These are phyloP conservation scores for Baryphthengus martii DNA, from an alignment of 2,113 vertebrate genomes.

Conservation along the genomic window DNA sequence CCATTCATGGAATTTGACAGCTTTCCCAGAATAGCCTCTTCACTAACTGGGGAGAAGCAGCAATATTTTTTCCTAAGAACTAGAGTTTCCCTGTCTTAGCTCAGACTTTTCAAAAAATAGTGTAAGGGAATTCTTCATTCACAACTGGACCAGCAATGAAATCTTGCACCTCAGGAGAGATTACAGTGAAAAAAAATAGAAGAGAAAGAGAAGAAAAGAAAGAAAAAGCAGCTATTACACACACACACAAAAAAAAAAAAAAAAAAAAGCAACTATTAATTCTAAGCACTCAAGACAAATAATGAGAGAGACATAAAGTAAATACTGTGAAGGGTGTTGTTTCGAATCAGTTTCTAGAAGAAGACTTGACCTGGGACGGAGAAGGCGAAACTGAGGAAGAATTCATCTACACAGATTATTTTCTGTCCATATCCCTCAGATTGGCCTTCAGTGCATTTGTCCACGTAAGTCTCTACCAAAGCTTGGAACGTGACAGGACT, in stretches of 20 bases:
- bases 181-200: no score
- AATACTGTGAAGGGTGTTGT: neutral
- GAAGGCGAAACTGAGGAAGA: neutral
- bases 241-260: no score
- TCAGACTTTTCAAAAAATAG: neutral
- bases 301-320: neutral
- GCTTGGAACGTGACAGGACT: neutral
- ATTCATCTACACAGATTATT: neutral
- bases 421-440: neutral
- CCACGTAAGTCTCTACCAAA: neutral
- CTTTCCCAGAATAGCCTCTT: conserved; percentile 5
- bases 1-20: neutral
- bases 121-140: neutral
- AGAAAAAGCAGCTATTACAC: no score
- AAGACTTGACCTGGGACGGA: neutral
- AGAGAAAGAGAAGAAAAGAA: neutral
- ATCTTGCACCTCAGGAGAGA: neutral
- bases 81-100: neutral
- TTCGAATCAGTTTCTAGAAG: neutral
- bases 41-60: neutral
- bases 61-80: conserved; percentile 5
- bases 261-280: neutral
- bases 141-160: neutral
- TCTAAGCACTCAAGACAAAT: neutral
- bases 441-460: neutral